phyloP scores from a whole-genome alignment of 2,888 invertebrate genomes.

The Lepidochrysops patricia region DNA sequence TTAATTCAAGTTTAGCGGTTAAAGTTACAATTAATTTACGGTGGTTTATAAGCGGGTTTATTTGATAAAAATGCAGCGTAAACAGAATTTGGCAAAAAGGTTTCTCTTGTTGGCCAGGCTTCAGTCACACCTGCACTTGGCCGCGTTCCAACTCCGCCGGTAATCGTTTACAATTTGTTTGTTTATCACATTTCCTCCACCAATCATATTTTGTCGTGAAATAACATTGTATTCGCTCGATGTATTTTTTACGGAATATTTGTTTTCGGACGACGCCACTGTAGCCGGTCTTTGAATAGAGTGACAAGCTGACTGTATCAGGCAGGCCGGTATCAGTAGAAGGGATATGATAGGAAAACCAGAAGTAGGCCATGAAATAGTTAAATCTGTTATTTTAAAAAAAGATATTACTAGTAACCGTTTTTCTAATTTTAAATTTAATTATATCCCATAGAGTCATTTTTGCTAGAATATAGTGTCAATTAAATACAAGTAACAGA shows the following conservation, averaged over 20 bases:
- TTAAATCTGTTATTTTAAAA: too few species aligned
- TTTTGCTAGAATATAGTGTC: too few species aligned
- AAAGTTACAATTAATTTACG: background rate
- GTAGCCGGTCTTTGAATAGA: background rate
- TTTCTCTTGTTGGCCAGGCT: constrained; percentile 14
- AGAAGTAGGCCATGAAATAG: too few species aligned
- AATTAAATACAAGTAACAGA: background rate
- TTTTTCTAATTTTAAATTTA: too few species aligned
- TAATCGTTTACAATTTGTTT: constrained; percentile 18
- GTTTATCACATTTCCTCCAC: constrained; percentile 19
- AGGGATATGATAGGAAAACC: too few species aligned
- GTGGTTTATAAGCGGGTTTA: background rate
- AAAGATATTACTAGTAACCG: too few species aligned
- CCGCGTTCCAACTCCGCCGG: constrained; percentile 21
- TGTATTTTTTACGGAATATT: background rate
- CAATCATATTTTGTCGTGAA: constrained; percentile 15
- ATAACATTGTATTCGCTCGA: background rate
- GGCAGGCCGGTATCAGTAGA: too few species aligned
- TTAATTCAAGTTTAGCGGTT: too few species aligned
- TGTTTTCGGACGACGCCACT: background rate
- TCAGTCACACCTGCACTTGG: constrained; percentile 13
- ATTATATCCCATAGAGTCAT: too few species aligned
- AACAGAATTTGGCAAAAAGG: background rate
- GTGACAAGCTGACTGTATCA: background rate
- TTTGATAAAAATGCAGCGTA: constrained; percentile 8